phyloP scores from a whole-genome alignment of 2,797 vertebrate genomes.

The Tenualosa ilisha region DNA sequence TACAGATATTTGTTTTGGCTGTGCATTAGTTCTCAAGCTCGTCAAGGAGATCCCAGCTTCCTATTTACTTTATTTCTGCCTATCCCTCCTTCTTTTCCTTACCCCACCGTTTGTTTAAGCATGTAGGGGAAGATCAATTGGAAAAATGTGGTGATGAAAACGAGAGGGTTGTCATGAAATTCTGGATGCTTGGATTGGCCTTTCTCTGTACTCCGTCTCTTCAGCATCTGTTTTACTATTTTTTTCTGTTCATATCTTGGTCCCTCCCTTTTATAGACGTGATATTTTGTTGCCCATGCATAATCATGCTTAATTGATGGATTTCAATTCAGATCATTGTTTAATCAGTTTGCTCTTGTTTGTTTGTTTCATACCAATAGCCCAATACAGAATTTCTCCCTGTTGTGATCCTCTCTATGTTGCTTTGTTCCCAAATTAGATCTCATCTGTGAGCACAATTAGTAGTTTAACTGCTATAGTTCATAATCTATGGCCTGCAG shows the following conservation, averaged over 20 bases:
- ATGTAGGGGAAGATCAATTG: neutral
- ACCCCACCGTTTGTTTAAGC: neutral
- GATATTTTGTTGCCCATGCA: neutral
- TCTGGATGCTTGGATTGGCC: neutral
- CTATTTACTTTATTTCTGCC: constrained; percentile 13
- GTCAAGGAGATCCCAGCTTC: neutral
- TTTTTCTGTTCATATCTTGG: neutral
- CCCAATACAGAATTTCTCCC: neutral
- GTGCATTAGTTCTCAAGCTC: neutral
- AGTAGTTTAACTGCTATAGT: neutral
- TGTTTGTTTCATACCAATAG: neutral
- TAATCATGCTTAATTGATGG: neutral
- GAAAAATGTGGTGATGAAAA: neutral
- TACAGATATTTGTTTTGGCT: constrained; percentile 5
- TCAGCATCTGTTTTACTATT: too few species aligned
- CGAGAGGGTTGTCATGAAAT: neutral
- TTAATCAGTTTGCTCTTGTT: neutral
- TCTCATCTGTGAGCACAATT: neutral
- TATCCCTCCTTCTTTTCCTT: neutral
- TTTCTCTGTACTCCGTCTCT: neutral
- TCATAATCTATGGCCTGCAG: neutral
- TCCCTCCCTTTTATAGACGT: neutral
- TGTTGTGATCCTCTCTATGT: neutral
- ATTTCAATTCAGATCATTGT: neutral
- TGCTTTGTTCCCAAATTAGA: neutral